These are phyloP conservation scores for Perdita meconis DNA, from an alignment of 2,888 invertebrate species.

Conservation along the genomic window DNA sequence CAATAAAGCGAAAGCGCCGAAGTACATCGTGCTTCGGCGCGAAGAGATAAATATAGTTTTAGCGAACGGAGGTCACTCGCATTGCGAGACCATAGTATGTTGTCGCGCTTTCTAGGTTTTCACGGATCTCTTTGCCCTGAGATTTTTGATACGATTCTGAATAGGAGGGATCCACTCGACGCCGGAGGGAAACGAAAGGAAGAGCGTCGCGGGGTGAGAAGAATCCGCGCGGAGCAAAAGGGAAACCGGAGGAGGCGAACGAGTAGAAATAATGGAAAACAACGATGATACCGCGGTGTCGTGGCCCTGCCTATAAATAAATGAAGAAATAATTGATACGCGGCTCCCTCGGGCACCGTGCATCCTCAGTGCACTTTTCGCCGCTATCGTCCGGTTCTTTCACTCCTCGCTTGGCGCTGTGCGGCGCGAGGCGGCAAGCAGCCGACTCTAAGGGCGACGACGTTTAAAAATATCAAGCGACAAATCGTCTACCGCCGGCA, in stretches of 20 bases:
- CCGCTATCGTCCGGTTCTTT: conserved; percentile 70
- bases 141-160: no score
- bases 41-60: conserved; percentile 79
- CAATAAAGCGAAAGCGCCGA: conserved; percentile 76
- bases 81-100: conserved; percentile 67
- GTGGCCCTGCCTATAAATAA: conserved; percentile 80
- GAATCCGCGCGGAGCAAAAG: conserved; percentile 11
- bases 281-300: conserved; percentile 78
- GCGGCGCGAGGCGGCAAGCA: no score
- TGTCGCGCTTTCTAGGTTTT: conserved; percentile 66
- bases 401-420: conserved; percentile 41
- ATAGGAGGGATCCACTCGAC: no score
- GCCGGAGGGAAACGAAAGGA: no score
- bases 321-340: conserved; percentile 78
- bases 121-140: no score
- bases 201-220: no score
- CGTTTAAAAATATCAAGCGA: conserved; percentile 71
- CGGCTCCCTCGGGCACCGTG: conserved; percentile 58
- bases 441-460: conserved; percentile 59
- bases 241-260: conserved; percentile 37
- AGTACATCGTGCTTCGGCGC: conserved; percentile 75
- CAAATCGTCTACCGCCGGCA: conserved; percentile 55
- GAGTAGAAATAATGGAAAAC: conserved; percentile 76
- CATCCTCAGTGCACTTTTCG: conserved; percentile 62
- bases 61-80: conserved; percentile 80